These are phyloP conservation scores for Masnerella sp. DNA, from an alignment of 2,888 invertebrate genomes.

Conservation along the genomic window DNA sequence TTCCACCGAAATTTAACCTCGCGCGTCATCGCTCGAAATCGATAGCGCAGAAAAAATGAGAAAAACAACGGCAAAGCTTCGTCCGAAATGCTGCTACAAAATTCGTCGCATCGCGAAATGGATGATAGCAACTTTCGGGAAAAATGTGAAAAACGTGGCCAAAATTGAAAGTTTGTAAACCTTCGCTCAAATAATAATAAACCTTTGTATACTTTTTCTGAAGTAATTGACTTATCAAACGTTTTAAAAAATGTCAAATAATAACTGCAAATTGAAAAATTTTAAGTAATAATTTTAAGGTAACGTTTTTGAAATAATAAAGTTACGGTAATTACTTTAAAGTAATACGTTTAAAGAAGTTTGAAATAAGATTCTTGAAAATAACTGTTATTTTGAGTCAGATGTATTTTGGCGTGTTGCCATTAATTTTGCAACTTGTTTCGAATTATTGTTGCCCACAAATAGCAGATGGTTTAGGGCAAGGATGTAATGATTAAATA, in stretches of 20 bases:
- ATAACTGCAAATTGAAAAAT: too few relatives aligned
- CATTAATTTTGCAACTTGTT: background rate
- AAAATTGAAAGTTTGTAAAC: background rate
- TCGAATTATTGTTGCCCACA: background rate
- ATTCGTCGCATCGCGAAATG: background rate
- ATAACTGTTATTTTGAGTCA: too few relatives aligned
- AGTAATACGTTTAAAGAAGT: too few relatives aligned
- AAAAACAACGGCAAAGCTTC: background rate
- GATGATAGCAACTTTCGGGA: background rate
- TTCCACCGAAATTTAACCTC: constrained; percentile 38
- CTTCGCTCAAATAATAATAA: background rate
- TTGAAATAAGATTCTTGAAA: too few relatives aligned
- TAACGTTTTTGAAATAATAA: too few relatives aligned
- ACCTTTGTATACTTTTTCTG: too few relatives aligned
- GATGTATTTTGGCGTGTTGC: too few relatives aligned
- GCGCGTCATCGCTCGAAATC: constrained; percentile 23
- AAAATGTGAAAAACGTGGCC: background rate
- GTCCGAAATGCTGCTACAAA: background rate
- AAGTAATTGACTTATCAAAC: too few relatives aligned
- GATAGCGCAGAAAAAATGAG: constrained; percentile 18
- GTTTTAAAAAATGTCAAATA: too few relatives aligned
- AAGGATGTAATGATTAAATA: constrained; percentile 7
- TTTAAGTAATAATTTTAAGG: too few relatives aligned
- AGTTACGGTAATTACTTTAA: too few relatives aligned
- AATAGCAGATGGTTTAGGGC: too few relatives aligned